Evolutionary conservation across 2,888 invertebrate genomes (phyloP).

Genomic region (Agrotis segetum): DNA sequence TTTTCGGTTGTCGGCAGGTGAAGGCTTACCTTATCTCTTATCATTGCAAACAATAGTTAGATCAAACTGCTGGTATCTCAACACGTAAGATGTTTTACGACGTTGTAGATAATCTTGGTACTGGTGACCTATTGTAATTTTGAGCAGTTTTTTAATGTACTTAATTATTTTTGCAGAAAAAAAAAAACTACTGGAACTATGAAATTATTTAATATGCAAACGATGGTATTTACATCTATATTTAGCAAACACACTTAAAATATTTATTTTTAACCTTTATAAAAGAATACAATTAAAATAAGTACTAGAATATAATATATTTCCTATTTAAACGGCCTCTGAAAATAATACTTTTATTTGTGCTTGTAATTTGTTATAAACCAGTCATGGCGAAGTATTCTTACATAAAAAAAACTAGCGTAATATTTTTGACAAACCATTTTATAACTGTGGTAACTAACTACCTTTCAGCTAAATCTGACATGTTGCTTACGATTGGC

Average conservation of each 20-base stretch:
- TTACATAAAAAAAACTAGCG: background rate
- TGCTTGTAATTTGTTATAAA: background rate
- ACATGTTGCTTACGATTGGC: no score
- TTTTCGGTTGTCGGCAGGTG: constrained; percentile 63
- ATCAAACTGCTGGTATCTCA: constrained; percentile 71
- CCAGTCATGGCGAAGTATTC: no score
- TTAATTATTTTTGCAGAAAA: background rate
- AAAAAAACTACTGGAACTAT: background rate
- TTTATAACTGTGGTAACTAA: background rate
- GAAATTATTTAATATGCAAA: no score
- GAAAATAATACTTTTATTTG: background rate
- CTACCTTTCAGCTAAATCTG: background rate
- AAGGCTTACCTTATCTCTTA: constrained; percentile 73
- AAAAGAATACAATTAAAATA: no score
- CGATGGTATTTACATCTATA: background rate
- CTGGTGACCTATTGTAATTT: constrained; percentile 31
- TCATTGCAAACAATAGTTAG: constrained; percentile 78
- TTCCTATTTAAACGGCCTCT: background rate
- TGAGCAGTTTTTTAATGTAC: background rate
- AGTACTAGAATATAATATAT: background rate
- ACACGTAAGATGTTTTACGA: constrained; percentile 61
- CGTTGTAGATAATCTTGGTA: constrained; percentile 58
- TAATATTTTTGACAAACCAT: no score
- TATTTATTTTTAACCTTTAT: no score
- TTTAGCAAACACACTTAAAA: no score